phyloP scores from a whole-genome alignment of 1,140 invertebrate species.

The Dreissena polymorpha region DNA sequence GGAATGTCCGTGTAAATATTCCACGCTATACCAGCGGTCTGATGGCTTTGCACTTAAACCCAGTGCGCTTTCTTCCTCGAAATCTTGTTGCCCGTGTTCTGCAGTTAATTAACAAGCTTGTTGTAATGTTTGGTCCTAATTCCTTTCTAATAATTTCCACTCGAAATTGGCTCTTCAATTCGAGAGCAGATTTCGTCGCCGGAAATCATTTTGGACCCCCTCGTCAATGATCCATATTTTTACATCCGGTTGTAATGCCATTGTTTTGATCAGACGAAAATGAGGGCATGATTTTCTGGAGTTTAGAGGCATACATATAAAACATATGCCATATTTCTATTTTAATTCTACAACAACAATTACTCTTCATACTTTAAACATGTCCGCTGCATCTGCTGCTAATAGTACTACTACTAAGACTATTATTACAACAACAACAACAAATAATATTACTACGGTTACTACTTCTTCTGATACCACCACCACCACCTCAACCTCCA shows the following conservation, averaged over 20 bases:
- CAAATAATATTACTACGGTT: too few relatives aligned
- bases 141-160: conserved; percentile 38
- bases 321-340: neutral
- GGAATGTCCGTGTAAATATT: conserved; percentile 24
- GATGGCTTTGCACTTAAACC: conserved; percentile 38
- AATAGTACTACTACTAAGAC: too few relatives aligned
- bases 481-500: too few relatives aligned
- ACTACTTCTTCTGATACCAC: too few relatives aligned
- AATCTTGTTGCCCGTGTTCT: conserved; percentile 7
- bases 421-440: too few relatives aligned
- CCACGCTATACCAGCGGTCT: conserved; percentile 7
- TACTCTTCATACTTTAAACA: neutral
- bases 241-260: conserved; percentile 45
- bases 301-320: neutral
- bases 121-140: conserved; percentile 26
- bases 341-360: neutral
- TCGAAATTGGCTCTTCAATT: conserved; percentile 52
- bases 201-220: conserved; percentile 58
- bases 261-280: conserved; percentile 12
- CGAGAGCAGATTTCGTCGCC: conserved; percentile 51
- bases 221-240: conserved; percentile 54
- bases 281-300: neutral
- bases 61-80: conserved; percentile 14
- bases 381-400: neutral
- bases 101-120: conserved; percentile 49